Evolutionary conservation across 1,140 invertebrate species (phyloP), one percentile per base, ranked within the genome.

Genomic region (Drosophila repleta): DNA sequence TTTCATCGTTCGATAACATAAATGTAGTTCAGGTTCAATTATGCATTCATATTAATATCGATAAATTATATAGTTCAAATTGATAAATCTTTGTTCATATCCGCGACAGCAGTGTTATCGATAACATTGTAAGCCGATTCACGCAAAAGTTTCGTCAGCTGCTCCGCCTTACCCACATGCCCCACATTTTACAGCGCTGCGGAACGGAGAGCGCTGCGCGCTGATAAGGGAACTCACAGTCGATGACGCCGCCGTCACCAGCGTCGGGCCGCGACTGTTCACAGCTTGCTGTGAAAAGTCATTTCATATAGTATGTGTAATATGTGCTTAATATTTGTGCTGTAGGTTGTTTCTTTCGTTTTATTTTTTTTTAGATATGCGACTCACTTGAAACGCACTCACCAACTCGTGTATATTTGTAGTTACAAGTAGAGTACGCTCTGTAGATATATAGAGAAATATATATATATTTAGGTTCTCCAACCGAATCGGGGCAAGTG

Each of bases 211-310:
- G 72, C 60, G 49, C 60, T 68, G 18, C 15, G 72, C 18, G 76
- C 68, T 84, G 80, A 84, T 84, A 84, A 84, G 67, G 41, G 49
- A 24, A 39, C 61, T 35, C 52, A 39, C 37, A 45, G 29, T 29
- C 39, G 49, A 61, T 43, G 41, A 58, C 48, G 48, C 26, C 57
- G 26, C 8, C 26, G 6, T 29, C 26, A 29, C 8, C n/a, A n/a
- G n/a, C 26, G 26, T 8, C 26, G 26, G 26, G 26, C 26, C 26
- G 26, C 26, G 39, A 10, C 58, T 62, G 39, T 78, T 82, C 65
- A 60, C 79, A 83, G 55, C 65, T 82, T 68, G 65, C 45, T 82
- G 79, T 71, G 66, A 82, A 82, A 77, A 66, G 45, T 66, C 41
- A 64, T 65, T 73, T n/a, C 52, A 45, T 57, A 62, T 74, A n/a